phyloP scores from a whole-genome alignment of 1,140 invertebrate species.

The Hylaeus anthracinus region DNA sequence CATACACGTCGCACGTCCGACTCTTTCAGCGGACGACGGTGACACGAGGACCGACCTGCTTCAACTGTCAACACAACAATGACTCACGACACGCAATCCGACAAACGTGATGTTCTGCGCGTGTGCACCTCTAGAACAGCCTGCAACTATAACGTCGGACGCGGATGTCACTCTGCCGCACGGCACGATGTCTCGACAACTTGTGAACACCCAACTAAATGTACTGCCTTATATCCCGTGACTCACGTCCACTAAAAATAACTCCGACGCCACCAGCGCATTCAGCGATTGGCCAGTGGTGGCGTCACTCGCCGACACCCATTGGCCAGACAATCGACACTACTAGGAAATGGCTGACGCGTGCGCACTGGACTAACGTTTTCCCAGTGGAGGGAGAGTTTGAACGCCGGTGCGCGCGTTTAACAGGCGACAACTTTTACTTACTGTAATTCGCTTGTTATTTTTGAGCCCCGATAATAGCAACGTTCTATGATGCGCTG shows the following conservation, averaged over 20 bases:
- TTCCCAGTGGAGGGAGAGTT: constrained; percentile 57
- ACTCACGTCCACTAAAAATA: constrained; percentile 80
- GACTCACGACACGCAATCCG: constrained; percentile 56
- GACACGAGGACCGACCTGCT: constrained; percentile 38
- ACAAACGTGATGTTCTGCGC: constrained; percentile 42
- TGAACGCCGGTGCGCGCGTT: constrained; percentile 54
- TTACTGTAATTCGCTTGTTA: constrained; percentile 22
- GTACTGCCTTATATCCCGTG: constrained; percentile 80
- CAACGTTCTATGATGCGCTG: not conserved
- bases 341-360: constrained; percentile 65
- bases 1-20: not conserved
- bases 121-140: constrained; percentile 44
- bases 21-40: not conserved
- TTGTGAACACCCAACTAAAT: constrained; percentile 76
- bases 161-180: constrained; percentile 43
- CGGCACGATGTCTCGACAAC: constrained; percentile 71
- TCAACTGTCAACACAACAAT: constrained; percentile 64
- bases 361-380: constrained; percentile 40
- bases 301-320: constrained; percentile 64
- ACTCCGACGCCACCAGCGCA: constrained; percentile 72
- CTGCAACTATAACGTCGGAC: constrained; percentile 23
- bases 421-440: constrained; percentile 36
- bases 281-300: constrained; percentile 71
- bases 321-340: constrained; percentile 61
- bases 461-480: constrained; percentile 15